Percentiles rank a stretch among this genome's conserved stretches.
These are phyloP conservation scores for Mimachlamys varia DNA, from an alignment of 2,888 invertebrate species.

Conservation along the genomic window DNA sequence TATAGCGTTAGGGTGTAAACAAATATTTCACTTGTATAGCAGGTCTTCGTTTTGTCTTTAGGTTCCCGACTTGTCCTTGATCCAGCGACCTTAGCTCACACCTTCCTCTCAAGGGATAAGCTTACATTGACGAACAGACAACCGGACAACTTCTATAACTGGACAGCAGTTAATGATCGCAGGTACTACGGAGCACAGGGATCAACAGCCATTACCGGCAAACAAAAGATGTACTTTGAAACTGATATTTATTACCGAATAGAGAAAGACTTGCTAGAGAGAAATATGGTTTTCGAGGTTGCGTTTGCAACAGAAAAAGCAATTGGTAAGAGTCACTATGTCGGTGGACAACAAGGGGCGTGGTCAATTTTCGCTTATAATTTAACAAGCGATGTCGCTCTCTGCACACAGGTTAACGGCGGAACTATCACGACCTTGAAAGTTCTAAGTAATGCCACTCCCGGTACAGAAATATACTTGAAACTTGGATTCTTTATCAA, in stretches of 20 bases:
- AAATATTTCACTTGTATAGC: no score
- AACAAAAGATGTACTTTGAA: not conserved
- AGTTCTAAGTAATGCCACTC: not conserved
- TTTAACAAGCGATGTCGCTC: not conserved
- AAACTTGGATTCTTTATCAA: not conserved
- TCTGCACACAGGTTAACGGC: not conserved
- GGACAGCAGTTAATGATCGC: not conserved
- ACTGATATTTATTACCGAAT: not conserved
- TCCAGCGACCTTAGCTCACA: not conserved
- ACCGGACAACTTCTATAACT: not conserved
- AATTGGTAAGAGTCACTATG: not conserved
- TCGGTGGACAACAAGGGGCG: not conserved
- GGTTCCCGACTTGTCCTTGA: not conserved
- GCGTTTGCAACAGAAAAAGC: not conserved
- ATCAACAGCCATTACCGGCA: not conserved
- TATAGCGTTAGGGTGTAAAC: no score
- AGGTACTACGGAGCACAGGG: not conserved
- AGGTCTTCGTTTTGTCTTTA: no score
- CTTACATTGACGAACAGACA: not conserved
- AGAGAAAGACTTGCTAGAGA: not conserved
- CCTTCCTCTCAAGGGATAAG: not conserved
- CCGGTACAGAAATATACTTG: not conserved
- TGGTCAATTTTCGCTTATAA: not conserved
- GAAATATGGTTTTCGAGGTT: not conserved
- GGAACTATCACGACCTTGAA: not conserved